These are phyloP conservation scores for Origma solitaria DNA, from an alignment of 2,113 vertebrate genomes.

Conservation along the genomic window DNA sequence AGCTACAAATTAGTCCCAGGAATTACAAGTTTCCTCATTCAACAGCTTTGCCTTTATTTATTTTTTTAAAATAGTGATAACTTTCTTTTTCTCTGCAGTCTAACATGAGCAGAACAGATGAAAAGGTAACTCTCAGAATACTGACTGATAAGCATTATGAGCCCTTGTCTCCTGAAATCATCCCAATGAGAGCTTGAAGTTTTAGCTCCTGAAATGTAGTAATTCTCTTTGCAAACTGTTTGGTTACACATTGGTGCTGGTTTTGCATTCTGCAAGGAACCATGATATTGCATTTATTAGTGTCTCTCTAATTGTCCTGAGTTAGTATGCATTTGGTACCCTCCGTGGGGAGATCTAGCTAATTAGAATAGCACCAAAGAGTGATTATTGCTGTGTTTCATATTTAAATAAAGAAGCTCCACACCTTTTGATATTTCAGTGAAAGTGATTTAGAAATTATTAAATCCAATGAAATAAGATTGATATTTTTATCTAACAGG, in stretches of 20 bases:
- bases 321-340: conserved; percentile 24
- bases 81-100: not conserved
- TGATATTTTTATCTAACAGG: not conserved
- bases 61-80: not conserved
- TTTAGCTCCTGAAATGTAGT: not conserved
- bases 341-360: not conserved
- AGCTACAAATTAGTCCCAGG: not conserved
- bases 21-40: not conserved
- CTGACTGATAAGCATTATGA: not conserved
- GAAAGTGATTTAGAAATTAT: conserved; percentile 35
- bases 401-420: conserved; percentile 27
- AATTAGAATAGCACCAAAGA: conserved; percentile 42
- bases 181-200: not conserved
- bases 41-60: not conserved
- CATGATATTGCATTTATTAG: not conserved
- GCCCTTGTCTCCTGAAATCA: not conserved
- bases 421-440: not conserved
- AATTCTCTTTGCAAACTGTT: not conserved
- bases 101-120: not conserved
- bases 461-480: conserved; percentile 22
- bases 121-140: not conserved
- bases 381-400: conserved; percentile 42
- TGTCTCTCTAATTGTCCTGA: conserved; percentile 26
- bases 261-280: conserved; percentile 26
- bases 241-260: not conserved